phyloP scores from a whole-genome alignment of 35 echinoderm and acorn worm genomes.

The Ptychodera flava region DNA sequence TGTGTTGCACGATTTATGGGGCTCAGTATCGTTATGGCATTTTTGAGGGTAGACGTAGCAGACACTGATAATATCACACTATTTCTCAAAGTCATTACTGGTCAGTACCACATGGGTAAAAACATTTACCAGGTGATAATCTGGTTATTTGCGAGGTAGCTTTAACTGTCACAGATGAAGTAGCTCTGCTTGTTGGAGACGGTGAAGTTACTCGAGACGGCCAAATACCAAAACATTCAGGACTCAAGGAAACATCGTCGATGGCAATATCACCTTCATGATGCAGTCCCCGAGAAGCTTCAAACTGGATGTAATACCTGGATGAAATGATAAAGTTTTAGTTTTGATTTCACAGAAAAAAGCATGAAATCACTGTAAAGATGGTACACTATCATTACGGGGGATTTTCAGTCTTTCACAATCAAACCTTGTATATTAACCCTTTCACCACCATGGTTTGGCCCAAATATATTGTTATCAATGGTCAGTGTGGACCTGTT shows the following conservation, averaged over 20 bases:
- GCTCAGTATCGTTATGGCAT: too few species aligned
- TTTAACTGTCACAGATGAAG: too few species aligned
- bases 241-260: slow-evolving; percentile 58
- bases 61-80: too few species aligned
- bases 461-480: too few species aligned
- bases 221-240: slow-evolving; percentile 36
- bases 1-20: too few species aligned
- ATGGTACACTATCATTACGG: background rate
- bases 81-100: too few species aligned
- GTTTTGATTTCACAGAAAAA: background rate
- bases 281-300: slow-evolving; percentile 5
- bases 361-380: background rate
- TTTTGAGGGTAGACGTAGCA: too few species aligned
- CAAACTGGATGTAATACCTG: slow-evolving; percentile 70
- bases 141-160: too few species aligned
- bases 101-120: too few species aligned
- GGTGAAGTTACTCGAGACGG: background rate
- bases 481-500: too few species aligned
- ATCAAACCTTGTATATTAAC: background rate
- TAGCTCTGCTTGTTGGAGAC: background rate
- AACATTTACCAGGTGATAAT: too few species aligned
- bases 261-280: slow-evolving; percentile 40
- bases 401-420: background rate
- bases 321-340: background rate
- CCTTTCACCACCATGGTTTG: background rate